Evolutionary conservation across 1,140 invertebrate genomes (phyloP), one percentile per base, ranked within the genome.

Genomic region (Stenopsyche tienmushanensis): DNA sequence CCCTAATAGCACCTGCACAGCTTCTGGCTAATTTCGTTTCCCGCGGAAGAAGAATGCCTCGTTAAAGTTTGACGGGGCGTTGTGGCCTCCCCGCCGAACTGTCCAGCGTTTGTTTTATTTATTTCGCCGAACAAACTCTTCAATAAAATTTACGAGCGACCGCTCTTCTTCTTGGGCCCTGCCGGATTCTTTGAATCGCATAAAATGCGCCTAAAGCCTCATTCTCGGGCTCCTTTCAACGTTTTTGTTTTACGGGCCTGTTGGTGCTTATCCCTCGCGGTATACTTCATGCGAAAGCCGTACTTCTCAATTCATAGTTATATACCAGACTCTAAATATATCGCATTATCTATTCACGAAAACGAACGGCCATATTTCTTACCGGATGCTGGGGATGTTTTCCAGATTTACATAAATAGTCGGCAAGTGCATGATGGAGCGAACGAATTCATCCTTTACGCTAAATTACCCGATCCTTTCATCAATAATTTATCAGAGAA

Each of bases 121-220:
- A 66, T 66, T 66, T 66, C 42, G 59, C 65, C 52, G 58, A 62
- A 44, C 57, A 60, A 57, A 66, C 50, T 66, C 58, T 25, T 66
- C 65, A 66, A 66, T 66, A 66, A 66, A 66, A 66, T 66, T 66
- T 66, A 66, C 65, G 65, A 66, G 10, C 54, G 20, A 49, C 53
- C 64, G 41, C 47, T 60, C 45, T 34, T 13, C 29, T 34, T 34
- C 29, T 34, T 7, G n/a, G n/a, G n/a, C n/a, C n/a, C n/a, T n/a
- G 55, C 41, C 13, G 8, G 41, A 34, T n/a, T 2, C 29, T 17
- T 9, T 18, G 34, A 17, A 29, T 24, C 10, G 44, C 18, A 47
- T 47, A 47, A 47, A 47, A 8, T 20, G 44, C 18, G 10, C 18
- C 44, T 8, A 18, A 18, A 47, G 5, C 44, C 44, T 20, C 17